Conservation (phyloP, 1,140 invertebrate species). For the Neodiprion virginianus region DNA sequence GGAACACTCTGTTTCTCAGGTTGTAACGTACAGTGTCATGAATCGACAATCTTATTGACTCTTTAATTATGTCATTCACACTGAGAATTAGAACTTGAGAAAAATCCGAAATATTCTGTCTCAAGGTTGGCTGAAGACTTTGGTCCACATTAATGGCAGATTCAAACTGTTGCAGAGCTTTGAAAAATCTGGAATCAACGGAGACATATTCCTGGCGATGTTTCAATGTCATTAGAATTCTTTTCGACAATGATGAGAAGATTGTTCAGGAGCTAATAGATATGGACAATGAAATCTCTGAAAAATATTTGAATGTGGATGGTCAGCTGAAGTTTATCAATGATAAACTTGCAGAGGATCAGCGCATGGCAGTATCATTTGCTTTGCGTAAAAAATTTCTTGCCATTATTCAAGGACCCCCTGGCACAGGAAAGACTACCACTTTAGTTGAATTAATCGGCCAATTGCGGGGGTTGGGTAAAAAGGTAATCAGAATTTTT, state of each 20-base stretch:
- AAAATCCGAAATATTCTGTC: no score
- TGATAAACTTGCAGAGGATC: conserved; percentile 62
- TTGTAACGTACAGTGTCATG: neutral
- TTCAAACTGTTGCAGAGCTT: conserved; percentile 34
- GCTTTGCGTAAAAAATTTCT: conserved; percentile 61
- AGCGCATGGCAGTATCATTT: conserved; percentile 66
- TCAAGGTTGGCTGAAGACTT: no score
- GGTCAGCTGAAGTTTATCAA: conserved; percentile 46
- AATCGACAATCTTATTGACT: neutral
- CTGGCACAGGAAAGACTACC: conserved; percentile 72
- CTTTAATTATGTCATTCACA: neutral
- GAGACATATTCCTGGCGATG: conserved; percentile 31
- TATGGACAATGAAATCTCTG: conserved; percentile 33
- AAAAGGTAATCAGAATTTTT: conserved; percentile 55
- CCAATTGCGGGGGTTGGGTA: conserved; percentile 59
- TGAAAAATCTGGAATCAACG: conserved; percentile 36
- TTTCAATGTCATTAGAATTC: conserved; percentile 35
- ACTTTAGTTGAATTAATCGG: conserved; percentile 69
- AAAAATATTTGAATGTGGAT: conserved; percentile 30
- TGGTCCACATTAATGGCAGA: neutral
- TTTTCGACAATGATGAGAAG: conserved; percentile 34
- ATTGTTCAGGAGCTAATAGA: conserved; percentile 28
- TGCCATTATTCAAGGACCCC: conserved; percentile 54
- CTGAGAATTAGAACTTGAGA: no score
- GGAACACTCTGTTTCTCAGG: no score